Conservation (phyloP, 2,888 invertebrate species). For the Ditula angustiorana region DNA sequence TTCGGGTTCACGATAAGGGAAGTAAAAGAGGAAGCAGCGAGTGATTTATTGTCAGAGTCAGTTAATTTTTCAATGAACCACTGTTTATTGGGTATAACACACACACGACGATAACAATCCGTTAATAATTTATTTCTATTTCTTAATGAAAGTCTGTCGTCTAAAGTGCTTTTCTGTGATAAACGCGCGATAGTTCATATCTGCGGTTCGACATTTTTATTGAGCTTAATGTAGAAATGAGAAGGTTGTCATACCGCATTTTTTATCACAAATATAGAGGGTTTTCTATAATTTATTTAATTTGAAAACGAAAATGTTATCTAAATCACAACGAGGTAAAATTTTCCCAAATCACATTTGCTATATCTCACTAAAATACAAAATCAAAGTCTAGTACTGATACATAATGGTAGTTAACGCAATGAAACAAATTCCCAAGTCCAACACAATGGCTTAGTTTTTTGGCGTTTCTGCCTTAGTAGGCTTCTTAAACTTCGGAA, state of each 20-base stretch:
- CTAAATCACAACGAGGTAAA: too few species aligned
- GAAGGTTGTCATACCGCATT: constrained; percentile 30
- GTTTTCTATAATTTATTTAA: too few species aligned
- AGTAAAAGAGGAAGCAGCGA: constrained; percentile 64
- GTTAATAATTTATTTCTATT: constrained; percentile 44
- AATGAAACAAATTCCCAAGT: too few species aligned
- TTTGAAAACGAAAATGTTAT: too few species aligned
- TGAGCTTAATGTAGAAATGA: constrained; percentile 13
- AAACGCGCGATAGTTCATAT: constrained; percentile 12
- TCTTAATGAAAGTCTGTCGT: constrained; percentile 40
- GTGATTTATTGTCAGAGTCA: constrained; percentile 58
- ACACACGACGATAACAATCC: constrained; percentile 43
- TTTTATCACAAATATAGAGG: too few species aligned
- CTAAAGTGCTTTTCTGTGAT: constrained; percentile 33
- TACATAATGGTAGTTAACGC: too few species aligned
- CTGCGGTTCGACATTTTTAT: constrained; percentile 31
- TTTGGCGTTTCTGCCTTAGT: too few species aligned
- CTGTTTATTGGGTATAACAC: constrained; percentile 48
- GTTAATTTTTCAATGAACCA: constrained; percentile 62
- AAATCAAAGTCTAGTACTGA: too few species aligned
- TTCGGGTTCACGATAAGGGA: constrained; percentile 71
- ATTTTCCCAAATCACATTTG: too few species aligned
- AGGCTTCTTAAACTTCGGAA: too few species aligned
- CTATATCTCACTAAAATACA: too few species aligned
- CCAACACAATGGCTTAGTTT: too few species aligned